Conservation (phyloP, 2,888 invertebrate species). For the Hoplodrina ambigua region DNA sequence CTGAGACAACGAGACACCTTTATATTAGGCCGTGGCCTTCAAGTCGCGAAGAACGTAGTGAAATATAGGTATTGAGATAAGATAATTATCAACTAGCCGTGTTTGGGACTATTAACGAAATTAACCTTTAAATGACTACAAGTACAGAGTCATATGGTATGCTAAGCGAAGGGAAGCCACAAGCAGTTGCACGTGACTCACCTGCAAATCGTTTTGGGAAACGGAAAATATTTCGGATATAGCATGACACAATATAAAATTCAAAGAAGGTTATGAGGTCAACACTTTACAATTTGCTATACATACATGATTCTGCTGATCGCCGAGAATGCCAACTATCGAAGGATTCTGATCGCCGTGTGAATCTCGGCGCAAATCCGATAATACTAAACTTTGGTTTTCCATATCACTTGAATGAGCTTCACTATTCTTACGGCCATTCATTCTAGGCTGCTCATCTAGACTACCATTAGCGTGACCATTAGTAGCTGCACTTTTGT, state of each 20-base stretch:
- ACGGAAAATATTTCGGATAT: slow-evolving; percentile 52
- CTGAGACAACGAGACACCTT: slow-evolving; percentile 76
- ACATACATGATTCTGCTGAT: slow-evolving; percentile 89
- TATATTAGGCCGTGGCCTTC: slow-evolving; percentile 73
- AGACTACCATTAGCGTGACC: slow-evolving; percentile 63
- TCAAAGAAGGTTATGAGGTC: slow-evolving; percentile 52
- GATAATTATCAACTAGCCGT: slow-evolving; percentile 76
- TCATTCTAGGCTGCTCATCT: slow-evolving; percentile 67
- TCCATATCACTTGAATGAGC: slow-evolving; percentile 70
- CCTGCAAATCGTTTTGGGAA: slow-evolving; percentile 59
- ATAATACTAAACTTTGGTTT: slow-evolving; percentile 64
- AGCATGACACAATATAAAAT: slow-evolving; percentile 53
- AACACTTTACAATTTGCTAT: slow-evolving; percentile 52
- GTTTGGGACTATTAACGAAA: slow-evolving; percentile 50
- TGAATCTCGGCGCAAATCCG: slow-evolving; percentile 79
- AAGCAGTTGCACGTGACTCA: slow-evolving; percentile 66
- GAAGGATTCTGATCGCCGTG: slow-evolving; percentile 85
- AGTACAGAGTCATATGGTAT: slow-evolving; percentile 30
- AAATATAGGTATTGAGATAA: slow-evolving; percentile 76
- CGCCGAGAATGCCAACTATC: slow-evolving; percentile 89
- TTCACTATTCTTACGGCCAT: slow-evolving; percentile 72
- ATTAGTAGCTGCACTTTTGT: slow-evolving; percentile 64
- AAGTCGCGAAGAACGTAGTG: slow-evolving; percentile 63
- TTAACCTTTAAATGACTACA: slow-evolving; percentile 40
- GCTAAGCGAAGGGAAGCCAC: slow-evolving; percentile 54